Conservation (phyloP, 2,888 invertebrate genomes). For the Mechanitis messenoides region DNA sequence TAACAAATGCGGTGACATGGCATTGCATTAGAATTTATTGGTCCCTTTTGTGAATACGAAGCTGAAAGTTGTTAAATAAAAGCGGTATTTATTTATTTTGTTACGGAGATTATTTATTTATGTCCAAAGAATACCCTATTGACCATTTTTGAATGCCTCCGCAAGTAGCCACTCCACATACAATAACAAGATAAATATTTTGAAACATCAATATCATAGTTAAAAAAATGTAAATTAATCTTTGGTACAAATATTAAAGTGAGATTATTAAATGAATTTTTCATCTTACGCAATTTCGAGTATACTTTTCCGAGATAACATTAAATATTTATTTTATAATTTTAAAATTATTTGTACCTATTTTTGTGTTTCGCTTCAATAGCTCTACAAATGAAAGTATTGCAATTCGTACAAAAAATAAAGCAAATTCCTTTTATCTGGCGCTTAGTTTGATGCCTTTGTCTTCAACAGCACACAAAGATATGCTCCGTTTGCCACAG, state of each 20-base stretch:
- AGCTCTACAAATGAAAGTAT: conserved; percentile 30
- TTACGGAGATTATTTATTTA: conserved; percentile 51
- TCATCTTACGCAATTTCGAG: too few species aligned
- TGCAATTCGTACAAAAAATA: conserved; percentile 19
- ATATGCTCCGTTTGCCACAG: conserved; percentile 26
- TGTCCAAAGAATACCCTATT: conserved; percentile 25
- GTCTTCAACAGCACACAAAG: conserved; percentile 29
- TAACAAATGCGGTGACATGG: conserved; percentile 66
- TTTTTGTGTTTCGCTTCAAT: conserved; percentile 32
- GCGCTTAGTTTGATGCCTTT: conserved; percentile 46
- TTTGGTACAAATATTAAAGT: too few species aligned
- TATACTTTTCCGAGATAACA: too few species aligned
- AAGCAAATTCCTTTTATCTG: conserved; percentile 30
- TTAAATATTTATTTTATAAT: neutral
- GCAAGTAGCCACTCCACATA: conserved; percentile 24
- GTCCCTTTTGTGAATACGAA: conserved; percentile 57
- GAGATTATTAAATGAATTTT: too few species aligned
- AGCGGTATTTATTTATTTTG: conserved; percentile 59
- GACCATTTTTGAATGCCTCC: conserved; percentile 34
- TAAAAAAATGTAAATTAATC: neutral
- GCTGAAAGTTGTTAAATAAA: conserved; percentile 35
- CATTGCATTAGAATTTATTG: conserved; percentile 68
- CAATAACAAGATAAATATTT: conserved; percentile 1
- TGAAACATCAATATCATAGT: neutral
- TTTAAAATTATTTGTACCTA: conserved; percentile 7